A percentile compares a stretch with the other conserved stretches of the same genome.
Conservation (phyloP, 92 coral and sea anemone genomes). For the Siderastrea radians region DNA sequence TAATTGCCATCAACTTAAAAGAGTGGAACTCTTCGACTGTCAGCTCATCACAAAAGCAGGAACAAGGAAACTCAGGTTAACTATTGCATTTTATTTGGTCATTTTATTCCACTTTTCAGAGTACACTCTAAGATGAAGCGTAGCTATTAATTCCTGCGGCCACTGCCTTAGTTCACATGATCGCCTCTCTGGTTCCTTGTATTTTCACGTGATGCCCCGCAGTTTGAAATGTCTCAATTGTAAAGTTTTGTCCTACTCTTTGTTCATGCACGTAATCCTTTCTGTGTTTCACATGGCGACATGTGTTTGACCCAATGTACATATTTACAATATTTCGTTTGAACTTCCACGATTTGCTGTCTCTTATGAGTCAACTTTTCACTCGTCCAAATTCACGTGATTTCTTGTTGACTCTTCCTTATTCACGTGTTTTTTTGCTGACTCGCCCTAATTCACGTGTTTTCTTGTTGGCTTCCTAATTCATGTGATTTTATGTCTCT, state of each 20-base stretch:
- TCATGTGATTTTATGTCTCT: no score
- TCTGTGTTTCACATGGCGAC: no score
- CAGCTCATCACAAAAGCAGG: constrained; percentile 96
- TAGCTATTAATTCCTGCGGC: not conserved
- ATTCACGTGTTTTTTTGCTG: not conserved
- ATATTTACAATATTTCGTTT: no score
- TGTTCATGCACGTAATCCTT: no score
- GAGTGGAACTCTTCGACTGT: constrained; percentile 99
- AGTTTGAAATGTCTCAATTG: no score
- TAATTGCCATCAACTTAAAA: constrained; percentile 89
- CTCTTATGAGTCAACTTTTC: no score
- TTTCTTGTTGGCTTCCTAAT: not conserved
- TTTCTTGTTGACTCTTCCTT: not conserved
- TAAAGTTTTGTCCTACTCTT: no score
- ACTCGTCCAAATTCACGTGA: no score
- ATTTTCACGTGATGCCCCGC: no score
- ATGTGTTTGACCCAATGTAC: no score
- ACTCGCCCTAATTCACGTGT: no score
- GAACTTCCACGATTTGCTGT: no score
- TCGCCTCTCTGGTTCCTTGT: not conserved
- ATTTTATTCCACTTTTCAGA: not conserved
- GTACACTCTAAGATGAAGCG: not conserved
- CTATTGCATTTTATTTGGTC: not conserved
- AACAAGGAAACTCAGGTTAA: constrained; percentile 94
- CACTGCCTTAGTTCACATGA: not conserved